These are phyloP conservation scores for Drosophila equinoxialis DNA, from an alignment of 1,140 invertebrate genomes.

Conservation along the genomic window DNA sequence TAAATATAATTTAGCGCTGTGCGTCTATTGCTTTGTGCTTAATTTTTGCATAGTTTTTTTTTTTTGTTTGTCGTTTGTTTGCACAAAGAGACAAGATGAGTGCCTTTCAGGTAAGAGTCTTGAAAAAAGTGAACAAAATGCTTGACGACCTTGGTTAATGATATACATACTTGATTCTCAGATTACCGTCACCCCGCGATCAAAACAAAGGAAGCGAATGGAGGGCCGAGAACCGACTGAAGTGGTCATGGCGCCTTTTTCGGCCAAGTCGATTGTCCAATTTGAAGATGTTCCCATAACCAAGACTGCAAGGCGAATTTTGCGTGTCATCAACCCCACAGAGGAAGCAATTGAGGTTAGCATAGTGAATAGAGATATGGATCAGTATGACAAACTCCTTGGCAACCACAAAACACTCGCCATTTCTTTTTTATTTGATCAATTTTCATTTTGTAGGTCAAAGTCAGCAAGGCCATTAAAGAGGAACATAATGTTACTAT, in stretches of 20 bases:
- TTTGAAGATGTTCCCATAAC: constrained; percentile 87
- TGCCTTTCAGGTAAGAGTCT: constrained; percentile 65
- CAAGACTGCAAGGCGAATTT: constrained; percentile 83
- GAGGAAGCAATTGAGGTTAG: constrained; percentile 85
- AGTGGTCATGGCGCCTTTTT: constrained; percentile 86
- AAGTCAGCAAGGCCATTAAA: constrained; percentile 85
- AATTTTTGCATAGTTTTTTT: constrained; percentile 26
- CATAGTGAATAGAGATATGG: constrained; percentile 29
- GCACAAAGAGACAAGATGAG: constrained; percentile 47
- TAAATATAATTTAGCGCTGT: constrained; percentile 20
- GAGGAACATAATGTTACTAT: constrained; percentile 85
- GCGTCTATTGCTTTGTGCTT: constrained; percentile 16
- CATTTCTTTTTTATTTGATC: constrained; percentile 46
- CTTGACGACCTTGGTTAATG: background rate
- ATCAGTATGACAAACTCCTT: constrained; percentile 35
- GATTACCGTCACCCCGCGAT: constrained; percentile 72
- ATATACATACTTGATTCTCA: constrained; percentile 13
- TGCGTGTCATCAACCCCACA: constrained; percentile 86
- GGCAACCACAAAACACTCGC: constrained; percentile 40
- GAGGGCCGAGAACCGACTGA: constrained; percentile 73
- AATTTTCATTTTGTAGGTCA: constrained; percentile 84
- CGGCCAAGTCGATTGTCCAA: constrained; percentile 85
- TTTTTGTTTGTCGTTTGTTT: constrained; percentile 9
- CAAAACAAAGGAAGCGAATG: constrained; percentile 60
- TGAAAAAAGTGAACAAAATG: background rate